phyloP scores from a whole-genome alignment of 2,113 vertebrate species.

The Oceanites oceanicus region DNA sequence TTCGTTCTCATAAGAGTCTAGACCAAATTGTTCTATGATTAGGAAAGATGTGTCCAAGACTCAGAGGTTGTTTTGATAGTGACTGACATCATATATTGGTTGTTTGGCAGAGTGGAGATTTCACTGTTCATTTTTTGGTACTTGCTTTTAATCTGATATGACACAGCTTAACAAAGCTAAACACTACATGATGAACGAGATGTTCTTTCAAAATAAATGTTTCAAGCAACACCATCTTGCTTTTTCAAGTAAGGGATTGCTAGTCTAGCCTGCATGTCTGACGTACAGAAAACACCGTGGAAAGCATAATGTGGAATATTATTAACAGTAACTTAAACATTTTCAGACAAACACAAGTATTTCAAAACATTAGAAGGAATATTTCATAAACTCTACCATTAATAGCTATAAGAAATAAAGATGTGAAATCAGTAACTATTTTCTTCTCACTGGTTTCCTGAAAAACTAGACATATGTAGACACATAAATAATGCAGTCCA shows the following conservation, averaged over 20 bases:
- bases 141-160: conserved; percentile 58
- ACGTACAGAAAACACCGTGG: not conserved
- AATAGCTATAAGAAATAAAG: not conserved
- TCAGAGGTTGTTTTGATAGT: conserved; percentile 23
- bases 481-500: not conserved
- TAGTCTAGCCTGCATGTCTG: not conserved
- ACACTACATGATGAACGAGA: not conserved
- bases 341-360: not conserved
- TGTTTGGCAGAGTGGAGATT: conserved; percentile 25
- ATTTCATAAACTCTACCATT: not conserved
- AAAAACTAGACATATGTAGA: not conserved
- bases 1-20: conserved; percentile 7
- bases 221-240: not conserved
- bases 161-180: conserved; percentile 49
- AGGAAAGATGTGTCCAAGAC: conserved; percentile 13
- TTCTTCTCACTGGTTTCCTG: not conserved
- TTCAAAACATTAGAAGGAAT: not conserved
- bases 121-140: conserved; percentile 57
- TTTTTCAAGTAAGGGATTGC: not conserved
- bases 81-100: conserved; percentile 32
- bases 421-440: not conserved
- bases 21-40: conserved; percentile 36
- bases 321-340: not conserved
- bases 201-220: not conserved
- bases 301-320: not conserved